Evolutionary conservation across 2,797 vertebrate species (phyloP).

Genomic region (Microchirus variegatus): DNA sequence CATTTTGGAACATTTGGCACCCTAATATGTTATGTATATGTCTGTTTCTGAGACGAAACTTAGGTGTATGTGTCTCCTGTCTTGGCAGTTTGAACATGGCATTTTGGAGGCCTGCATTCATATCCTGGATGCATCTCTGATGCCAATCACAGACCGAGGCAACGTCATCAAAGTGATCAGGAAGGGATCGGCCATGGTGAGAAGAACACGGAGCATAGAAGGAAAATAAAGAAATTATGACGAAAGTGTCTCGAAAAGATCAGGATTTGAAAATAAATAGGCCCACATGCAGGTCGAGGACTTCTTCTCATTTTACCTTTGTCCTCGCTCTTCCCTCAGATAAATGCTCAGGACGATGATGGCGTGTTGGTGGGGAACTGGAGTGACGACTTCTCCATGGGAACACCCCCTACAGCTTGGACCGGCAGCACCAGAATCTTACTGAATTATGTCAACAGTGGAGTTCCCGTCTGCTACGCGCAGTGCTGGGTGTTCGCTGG

Average conservation of each 20-base stretch:
- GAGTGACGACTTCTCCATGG: slow-evolving; percentile 80
- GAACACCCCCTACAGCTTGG: slow-evolving; percentile 87
- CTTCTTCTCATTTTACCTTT: not conserved
- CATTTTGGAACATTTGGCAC: no score
- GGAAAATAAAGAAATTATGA: no score
- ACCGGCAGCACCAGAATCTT: slow-evolving; percentile 90
- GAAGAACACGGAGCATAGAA: slow-evolving; percentile 5
- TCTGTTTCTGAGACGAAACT: no score
- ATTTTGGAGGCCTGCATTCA: slow-evolving; percentile 89
- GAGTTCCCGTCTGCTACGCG: slow-evolving; percentile 81
- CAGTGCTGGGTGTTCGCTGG: slow-evolving; percentile 97
- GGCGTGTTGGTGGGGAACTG: slow-evolving; percentile 91
- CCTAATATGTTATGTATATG: no score
- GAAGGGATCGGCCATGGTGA: slow-evolving; percentile 89
- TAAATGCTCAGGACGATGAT: slow-evolving; percentile 88
- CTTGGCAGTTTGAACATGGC: slow-evolving; percentile 84
- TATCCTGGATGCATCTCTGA: slow-evolving; percentile 85
- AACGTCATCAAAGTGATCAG: slow-evolving; percentile 84
- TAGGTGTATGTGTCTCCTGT: not conserved
- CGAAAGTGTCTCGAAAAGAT: no score
- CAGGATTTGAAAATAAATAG: not conserved
- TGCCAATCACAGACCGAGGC: slow-evolving; percentile 86
- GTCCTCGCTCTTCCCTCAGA: slow-evolving; percentile 63
- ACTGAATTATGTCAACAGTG: slow-evolving; percentile 77
- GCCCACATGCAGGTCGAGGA: no score